Percentiles rank a stretch among this genome's conserved stretches.
Conservation (phyloP, 2,113 vertebrate genomes). For the Petromus typicus region DNA sequence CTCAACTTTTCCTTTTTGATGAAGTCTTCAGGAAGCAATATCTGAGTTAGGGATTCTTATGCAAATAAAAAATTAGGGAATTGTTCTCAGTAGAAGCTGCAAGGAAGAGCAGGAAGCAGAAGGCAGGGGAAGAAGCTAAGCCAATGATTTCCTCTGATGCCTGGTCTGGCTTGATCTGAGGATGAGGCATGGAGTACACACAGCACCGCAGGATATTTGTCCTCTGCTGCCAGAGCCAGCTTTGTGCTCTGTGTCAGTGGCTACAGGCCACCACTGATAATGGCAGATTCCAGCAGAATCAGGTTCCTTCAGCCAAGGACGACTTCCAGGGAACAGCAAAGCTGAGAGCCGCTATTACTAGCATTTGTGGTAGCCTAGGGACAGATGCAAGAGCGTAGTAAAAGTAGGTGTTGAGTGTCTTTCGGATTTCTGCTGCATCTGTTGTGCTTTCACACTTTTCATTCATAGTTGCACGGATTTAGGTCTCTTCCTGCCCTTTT, state of each 20-base stretch:
- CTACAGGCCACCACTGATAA: background rate
- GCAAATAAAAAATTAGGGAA: background rate
- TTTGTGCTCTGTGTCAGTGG: background rate
- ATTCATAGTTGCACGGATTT: too few relatives aligned
- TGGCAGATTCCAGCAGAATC: background rate
- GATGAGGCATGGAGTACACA: background rate
- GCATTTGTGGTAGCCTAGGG: background rate
- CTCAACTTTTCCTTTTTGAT: background rate
- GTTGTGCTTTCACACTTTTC: too few relatives aligned
- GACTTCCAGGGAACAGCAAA: background rate
- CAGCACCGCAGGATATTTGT: background rate
- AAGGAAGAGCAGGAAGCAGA: background rate
- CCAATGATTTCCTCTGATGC: background rate
- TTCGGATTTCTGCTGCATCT: too few relatives aligned
- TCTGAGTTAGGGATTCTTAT: background rate
- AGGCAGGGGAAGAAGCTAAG: background rate
- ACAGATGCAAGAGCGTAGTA: background rate
- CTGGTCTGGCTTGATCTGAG: background rate
- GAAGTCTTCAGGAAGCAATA: background rate
- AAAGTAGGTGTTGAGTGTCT: background rate
- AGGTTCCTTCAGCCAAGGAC: background rate
- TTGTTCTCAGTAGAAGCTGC: background rate
- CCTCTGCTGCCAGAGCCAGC: background rate
- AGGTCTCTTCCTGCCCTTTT: too few relatives aligned
- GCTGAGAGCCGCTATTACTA: background rate